Evolutionary conservation across 2,888 invertebrate genomes (phyloP), one percentile per base, ranked within the genome.

Genomic region (Caenorhabditis drosophilae): DNA sequence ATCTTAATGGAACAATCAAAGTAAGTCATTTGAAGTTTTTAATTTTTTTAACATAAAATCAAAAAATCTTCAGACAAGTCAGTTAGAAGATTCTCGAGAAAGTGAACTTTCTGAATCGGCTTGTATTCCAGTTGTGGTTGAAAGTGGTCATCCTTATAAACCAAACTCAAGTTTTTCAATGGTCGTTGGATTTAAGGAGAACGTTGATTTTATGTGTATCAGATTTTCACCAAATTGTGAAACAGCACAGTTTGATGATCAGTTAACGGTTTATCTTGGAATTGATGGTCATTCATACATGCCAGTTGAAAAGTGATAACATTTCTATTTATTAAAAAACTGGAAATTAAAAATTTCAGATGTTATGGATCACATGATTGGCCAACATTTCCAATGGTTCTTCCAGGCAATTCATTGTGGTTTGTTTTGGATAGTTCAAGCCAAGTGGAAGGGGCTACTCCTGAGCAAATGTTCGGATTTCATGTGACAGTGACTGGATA

Each of bases 91-190:
- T 31, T 31, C 31, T 9, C 6, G 31, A 31, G 31, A 23, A 4
- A 42, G 42, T 42, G 42, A 20, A 16, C 15, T 45, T 4, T 27
- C 12, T 15, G 45, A 45, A n/a, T 15, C 31, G 16, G 25, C 23
- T 9, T 45, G 45, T 20, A 6, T 22, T 6, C 18, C 74, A 16
- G 62, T 70, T 12, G 55, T 78, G 22, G 73, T 79, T 9, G 96
- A 97, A 86, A 94, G 94, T 84, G 93, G 94, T 38, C 97, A 97
- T 87, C 97, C 97, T 0, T 97, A 97, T 85, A 91, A 91, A 84
- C 90, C 92, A 38, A 84, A 84, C 23, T 81, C 82, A 20, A 84
- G 86, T 3, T 64, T 66, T 16, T 75, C 76, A 1, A 46, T 59
- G 31, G 70, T 68, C 84, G 93, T 95, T 9, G 88, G 90, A 38